These are phyloP conservation scores for Diloba caeruleocephala DNA, from an alignment of 2,888 invertebrate species.

Conservation along the genomic window DNA sequence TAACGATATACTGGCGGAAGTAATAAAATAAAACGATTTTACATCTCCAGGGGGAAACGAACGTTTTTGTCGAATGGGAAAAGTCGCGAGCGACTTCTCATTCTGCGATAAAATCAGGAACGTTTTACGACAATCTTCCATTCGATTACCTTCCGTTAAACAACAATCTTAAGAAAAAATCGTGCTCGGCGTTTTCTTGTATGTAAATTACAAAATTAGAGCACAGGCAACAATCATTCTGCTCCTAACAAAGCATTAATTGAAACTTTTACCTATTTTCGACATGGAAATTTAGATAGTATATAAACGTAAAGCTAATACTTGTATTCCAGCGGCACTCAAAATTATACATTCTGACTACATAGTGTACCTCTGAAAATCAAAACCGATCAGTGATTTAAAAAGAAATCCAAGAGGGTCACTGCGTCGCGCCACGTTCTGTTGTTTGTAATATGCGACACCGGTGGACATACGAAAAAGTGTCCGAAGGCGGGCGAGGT, in stretches of 20 bases:
- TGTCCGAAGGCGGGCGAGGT: slow-evolving; percentile 61
- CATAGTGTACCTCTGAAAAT: slow-evolving; percentile 8
- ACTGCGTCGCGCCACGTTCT: slow-evolving; percentile 67
- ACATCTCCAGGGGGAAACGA: slow-evolving; percentile 87
- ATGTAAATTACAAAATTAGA: slow-evolving; percentile 54
- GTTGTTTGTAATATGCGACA: slow-evolving; percentile 73
- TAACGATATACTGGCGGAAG: slow-evolving; percentile 87
- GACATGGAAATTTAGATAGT: not conserved
- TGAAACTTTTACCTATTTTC: not conserved
- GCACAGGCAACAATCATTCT: not conserved
- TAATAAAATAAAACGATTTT: slow-evolving; percentile 89
- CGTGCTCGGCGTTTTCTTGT: slow-evolving; percentile 67
- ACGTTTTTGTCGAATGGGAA: slow-evolving; percentile 88
- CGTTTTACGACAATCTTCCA: slow-evolving; percentile 88
- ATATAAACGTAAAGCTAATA: not conserved
- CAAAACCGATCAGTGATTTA: slow-evolving; percentile 54
- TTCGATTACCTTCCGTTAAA: slow-evolving; percentile 87
- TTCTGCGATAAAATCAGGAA: slow-evolving; percentile 87
- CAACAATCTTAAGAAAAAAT: slow-evolving; percentile 82
- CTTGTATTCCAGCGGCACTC: not conserved
- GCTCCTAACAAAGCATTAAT: not conserved
- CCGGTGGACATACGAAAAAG: slow-evolving; percentile 58
- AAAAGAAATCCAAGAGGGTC: slow-evolving; percentile 64
- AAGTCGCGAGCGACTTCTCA: slow-evolving; percentile 87
- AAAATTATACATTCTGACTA: slow-evolving; percentile 1